Conservation (phyloP, 2,797 vertebrate species). For the Pangasius krempfi region DNA sequence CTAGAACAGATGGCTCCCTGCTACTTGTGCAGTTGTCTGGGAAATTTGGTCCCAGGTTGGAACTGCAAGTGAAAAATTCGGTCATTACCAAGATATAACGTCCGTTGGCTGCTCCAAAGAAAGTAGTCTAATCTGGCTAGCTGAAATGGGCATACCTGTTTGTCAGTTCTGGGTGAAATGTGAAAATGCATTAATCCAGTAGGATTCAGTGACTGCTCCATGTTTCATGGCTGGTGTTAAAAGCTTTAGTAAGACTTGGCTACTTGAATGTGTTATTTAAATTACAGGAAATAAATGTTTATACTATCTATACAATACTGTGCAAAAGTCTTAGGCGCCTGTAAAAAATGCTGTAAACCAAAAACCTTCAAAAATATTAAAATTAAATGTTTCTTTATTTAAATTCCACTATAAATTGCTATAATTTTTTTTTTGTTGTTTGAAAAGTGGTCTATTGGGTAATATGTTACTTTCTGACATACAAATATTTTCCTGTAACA, state of each 20-base stretch:
- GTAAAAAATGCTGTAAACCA: background rate
- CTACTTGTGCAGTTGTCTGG: background rate
- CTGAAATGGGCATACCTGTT: background rate
- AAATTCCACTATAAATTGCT: background rate
- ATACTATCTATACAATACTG: background rate
- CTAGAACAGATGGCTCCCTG: background rate
- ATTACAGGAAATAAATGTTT: background rate
- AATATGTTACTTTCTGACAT: too few species aligned
- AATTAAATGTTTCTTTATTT: background rate
- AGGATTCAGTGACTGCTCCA: background rate
- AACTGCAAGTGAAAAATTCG: background rate
- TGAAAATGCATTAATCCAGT: slow-evolving; percentile 7
- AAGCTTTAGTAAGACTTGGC: background rate
- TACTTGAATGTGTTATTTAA: background rate
- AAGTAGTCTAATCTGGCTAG: slow-evolving; percentile 2
- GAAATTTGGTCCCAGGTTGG: background rate
- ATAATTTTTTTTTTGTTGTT: too few species aligned
- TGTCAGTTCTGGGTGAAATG: background rate
- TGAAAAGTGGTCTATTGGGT: too few species aligned
- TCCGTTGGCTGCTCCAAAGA: background rate
- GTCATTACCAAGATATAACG: background rate
- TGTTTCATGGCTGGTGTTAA: background rate
- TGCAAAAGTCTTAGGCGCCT: background rate
- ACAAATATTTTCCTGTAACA: too few species aligned
- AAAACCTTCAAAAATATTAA: background rate